Evolutionary conservation across 2,888 invertebrate species (phyloP), one percentile per base, ranked within the genome.

Genomic region (Eudiplozoon nipponicum): DNA sequence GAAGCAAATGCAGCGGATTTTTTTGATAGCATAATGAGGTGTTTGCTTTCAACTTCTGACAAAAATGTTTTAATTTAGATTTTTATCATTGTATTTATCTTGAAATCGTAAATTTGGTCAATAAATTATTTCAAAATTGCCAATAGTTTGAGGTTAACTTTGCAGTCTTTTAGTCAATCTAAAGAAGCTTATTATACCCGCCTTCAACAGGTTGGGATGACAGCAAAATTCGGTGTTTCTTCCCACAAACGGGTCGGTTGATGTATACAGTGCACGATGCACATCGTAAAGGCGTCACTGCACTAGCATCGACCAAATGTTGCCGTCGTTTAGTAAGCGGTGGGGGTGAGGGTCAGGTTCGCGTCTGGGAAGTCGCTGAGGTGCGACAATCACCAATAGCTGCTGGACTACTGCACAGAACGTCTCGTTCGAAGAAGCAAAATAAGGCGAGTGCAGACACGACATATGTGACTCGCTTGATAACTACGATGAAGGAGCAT

Each of bases 211-310:
- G 57, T 19, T 62, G 61, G 61, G 53, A 56, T 49, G 62, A 62
- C 52, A 61, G 61, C 2, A 52, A 52, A 36, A 58, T 62, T 22
- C 51, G 61, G 41, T 55, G 53, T 5, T 56, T 58, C 45, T 51
- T 49, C 38, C 52, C 55, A 9, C 55, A 77, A 44, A 70, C 71
- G 0, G 80, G 78, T 0, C 66, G 70, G 22, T 62, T 73, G 9
- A 68, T 74, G 47, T 80, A 71, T 60, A 69, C 70, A 35, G 76
- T 84, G 49, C 66, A 70, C 47, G 73, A 76, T 61, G 76, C 80
- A 1, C 81, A 84, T 54, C 72, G 74, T 49, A 75, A 76, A 54
- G 76, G 76, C 40, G 72, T 74, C 0, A 75, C 78, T 1, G 74
- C 78, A 0, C 57, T 84, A 28, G 70, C 71, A 19, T 66, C 71